Evolutionary conservation across 92 coral and sea anemone genomes (phyloP).

Genomic region (Zoanthus sansibaricus): DNA sequence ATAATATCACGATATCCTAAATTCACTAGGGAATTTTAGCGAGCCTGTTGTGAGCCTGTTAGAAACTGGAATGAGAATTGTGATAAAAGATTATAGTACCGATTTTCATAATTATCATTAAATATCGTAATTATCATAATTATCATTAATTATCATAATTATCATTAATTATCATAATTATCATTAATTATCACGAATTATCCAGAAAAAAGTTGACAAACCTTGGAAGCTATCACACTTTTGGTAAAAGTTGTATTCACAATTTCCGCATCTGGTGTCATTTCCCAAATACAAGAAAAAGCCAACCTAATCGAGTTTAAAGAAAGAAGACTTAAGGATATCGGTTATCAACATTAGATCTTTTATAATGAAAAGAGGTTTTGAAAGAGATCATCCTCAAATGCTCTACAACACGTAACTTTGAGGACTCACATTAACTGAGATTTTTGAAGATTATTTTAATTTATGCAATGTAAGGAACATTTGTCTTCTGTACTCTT

Average conservation of each 20-base stretch:
- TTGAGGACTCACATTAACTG: no score
- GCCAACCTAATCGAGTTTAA: constrained; percentile 73
- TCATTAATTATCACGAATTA: not conserved
- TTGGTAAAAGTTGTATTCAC: constrained; percentile 84
- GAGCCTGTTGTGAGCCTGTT: no score
- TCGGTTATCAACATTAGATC: not conserved
- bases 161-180: no score
- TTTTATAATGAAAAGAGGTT: not conserved
- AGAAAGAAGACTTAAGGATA: not conserved
- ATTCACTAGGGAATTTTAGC: no score
- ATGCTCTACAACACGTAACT: not conserved
- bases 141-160: not conserved
- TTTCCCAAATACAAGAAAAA: constrained; percentile 96
- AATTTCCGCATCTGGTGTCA: constrained; percentile 90
- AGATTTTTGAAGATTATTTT: no score
- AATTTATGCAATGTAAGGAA: no score
- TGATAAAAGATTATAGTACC: no score
- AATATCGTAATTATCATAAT: no score
- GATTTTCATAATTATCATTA: no score
- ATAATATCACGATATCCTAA: no score
- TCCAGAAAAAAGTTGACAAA: constrained; percentile 30
- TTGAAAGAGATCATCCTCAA: not conserved
- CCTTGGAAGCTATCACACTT: constrained; percentile 93
- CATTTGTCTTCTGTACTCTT: no score
- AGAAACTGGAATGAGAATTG: no score